Conservation (phyloP, 2,113 vertebrate species). For the Ciconia boyciana region DNA sequence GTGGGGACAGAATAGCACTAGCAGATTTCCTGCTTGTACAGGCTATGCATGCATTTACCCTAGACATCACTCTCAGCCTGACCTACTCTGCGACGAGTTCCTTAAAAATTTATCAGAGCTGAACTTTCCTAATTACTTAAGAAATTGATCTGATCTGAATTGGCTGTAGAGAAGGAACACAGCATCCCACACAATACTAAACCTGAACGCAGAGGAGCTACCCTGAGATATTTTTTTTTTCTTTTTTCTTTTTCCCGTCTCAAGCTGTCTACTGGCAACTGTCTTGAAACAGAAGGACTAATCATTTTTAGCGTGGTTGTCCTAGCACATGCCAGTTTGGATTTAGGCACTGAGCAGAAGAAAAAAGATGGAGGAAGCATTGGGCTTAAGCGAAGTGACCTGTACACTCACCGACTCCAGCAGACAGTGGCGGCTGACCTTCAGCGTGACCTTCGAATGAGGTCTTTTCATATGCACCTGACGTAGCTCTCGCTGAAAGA, state of each 20-base stretch:
- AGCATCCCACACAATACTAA: neutral
- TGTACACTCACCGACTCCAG: conserved; percentile 86
- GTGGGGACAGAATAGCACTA: neutral
- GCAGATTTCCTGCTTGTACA: neutral
- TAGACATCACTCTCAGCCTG: neutral
- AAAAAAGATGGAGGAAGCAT: neutral
- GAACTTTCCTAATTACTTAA: neutral
- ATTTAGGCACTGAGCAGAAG: neutral
- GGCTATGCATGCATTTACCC: neutral
- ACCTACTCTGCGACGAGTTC: neutral
- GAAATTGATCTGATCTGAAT: neutral
- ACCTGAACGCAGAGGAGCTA: neutral
- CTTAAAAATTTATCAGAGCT: neutral
- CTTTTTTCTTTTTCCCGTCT: neutral
- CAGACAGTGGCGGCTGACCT: conserved; percentile 87
- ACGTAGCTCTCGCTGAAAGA: conserved; percentile 95
- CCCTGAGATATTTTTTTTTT: neutral
- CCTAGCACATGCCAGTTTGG: neutral
- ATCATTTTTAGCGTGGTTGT: neutral
- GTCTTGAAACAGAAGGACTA: neutral
- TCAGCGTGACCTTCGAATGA: conserved; percentile 92
- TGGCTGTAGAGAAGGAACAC: neutral
- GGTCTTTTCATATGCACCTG: conserved; percentile 93
- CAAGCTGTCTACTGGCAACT: neutral
- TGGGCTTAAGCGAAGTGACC: neutral